Base-by-base conservation (phyloP, 2,113 vertebrate genomes). In the Harpagus bidentatus region DNA sequence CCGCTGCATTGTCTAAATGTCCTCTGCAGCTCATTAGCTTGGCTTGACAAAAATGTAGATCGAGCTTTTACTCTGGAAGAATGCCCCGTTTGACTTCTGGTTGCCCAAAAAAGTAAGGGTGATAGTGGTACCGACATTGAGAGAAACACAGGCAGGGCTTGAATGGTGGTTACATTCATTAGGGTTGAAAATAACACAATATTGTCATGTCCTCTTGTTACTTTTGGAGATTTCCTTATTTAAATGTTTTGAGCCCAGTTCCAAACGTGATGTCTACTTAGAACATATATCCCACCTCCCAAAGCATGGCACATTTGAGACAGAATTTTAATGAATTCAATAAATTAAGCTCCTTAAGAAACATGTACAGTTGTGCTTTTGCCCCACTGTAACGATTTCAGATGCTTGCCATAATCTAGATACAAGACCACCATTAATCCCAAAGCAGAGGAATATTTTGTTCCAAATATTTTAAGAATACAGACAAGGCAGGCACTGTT, bases 81-180 rank as follows among this genome's bases (percentile, higher is more conserved):
- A 34, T 10, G 5, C 9, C 4, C 21, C 0, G 0, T 45, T 73
- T 38, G 83, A 79, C 23, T 86, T 84, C 5, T 47, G 40, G 18
- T 40, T 86, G 40, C 16, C n/a, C 11, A 4, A 7, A 25, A 59
- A 73, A 3, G 2, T 65, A 4, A 61, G 9, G 32, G 9, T 50
- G 29, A 6, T 28, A 3, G 23, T 2, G 29, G 40, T 23, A 21
- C 52, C 0, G 3, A 1, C 17, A 4, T 1, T 10, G 59, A 50
- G 67, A 77, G 56, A 74, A 55, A 34, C 15, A 3, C 28, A 84
- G 63, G 6, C 47, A 4, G 29, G 10, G 18, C n/a, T 73, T 53
- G 26, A 42, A 3, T 22, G 18, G 38, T 62, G 55, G 19, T 62
- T 63, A 7, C 10, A 4, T 61, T 55, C 3, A 0, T 10, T 71